Evolutionary conservation across 2,888 invertebrate species (phyloP).

Genomic region (Idaea biselata): DNA sequence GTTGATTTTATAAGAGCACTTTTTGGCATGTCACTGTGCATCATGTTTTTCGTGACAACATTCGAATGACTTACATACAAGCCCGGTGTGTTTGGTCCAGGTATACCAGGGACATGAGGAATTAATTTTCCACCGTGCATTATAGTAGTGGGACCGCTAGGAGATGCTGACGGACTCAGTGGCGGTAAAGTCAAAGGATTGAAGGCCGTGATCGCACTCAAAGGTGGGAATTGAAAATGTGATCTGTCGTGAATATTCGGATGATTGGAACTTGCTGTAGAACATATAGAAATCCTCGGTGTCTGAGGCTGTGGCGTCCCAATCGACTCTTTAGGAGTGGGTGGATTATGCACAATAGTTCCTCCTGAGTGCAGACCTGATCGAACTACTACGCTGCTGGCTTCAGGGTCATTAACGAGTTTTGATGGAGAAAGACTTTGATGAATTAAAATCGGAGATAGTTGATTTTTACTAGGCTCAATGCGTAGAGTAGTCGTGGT

Average conservation of each 20-base stretch:
- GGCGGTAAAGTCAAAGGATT: conserved; percentile 85
- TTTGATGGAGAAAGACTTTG: conserved; percentile 73
- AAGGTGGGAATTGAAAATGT: conserved; percentile 84
- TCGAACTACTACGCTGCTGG: conserved; percentile 87
- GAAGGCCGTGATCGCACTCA: conserved; percentile 85
- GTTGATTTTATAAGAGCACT: conserved; percentile 33
- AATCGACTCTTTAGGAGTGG: conserved; percentile 71
- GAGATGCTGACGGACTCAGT: conserved; percentile 64
- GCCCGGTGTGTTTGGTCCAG: conserved; percentile 86
- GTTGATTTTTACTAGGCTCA: conserved; percentile 82
- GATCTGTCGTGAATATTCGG: conserved; percentile 74
- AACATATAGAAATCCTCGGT: conserved; percentile 76
- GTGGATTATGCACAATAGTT: conserved; percentile 85
- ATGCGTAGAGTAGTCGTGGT: conserved; percentile 85
- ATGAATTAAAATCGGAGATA: conserved; percentile 79
- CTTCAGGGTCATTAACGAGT: conserved; percentile 69
- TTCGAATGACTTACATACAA: conserved; percentile 54
- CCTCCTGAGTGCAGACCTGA: conserved; percentile 92
- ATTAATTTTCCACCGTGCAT: conserved; percentile 87
- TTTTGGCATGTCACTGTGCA: conserved; percentile 45
- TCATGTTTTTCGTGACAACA: conserved; percentile 41
- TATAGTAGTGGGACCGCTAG: conserved; percentile 83
- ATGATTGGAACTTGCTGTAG: conserved; percentile 78
- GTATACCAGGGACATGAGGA: conserved; percentile 93
- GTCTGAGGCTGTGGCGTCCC: conserved; percentile 71